These are phyloP conservation scores for Argyrosomus regius DNA, from an alignment of 2,797 vertebrate species.

Conservation along the genomic window DNA sequence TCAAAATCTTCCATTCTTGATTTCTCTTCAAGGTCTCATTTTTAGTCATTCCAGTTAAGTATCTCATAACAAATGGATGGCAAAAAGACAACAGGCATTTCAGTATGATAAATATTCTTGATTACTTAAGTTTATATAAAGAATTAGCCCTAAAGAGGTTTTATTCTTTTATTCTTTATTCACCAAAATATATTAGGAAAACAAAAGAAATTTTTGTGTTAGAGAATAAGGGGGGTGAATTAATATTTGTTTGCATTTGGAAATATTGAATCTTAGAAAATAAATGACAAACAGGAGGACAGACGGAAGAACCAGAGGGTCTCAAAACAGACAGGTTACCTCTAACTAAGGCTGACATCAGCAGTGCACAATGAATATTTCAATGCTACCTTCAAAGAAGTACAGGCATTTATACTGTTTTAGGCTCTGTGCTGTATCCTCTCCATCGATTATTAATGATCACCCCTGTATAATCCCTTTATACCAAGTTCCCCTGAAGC, in stretches of 20 bases:
- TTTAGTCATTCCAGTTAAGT: background rate
- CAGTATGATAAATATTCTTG: slow-evolving; percentile 6
- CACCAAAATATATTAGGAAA: background rate
- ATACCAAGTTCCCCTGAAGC: slow-evolving; percentile 59
- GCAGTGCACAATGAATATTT: slow-evolving; percentile 76
- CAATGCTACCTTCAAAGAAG: slow-evolving; percentile 65
- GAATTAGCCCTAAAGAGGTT: background rate
- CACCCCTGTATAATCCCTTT: slow-evolving; percentile 72
- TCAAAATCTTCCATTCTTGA: background rate
- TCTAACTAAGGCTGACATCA: slow-evolving; percentile 65
- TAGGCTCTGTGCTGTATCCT: slow-evolving; percentile 65
- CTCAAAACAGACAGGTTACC: slow-evolving; percentile 55
- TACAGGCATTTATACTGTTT: slow-evolving; percentile 74
- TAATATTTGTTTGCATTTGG: slow-evolving; percentile 9
- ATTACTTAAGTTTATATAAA: slow-evolving; percentile 7
- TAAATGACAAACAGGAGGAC: slow-evolving; percentile 10
- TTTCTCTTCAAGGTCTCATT: background rate
- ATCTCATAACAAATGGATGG: background rate
- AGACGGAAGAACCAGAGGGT: slow-evolving; percentile 19
- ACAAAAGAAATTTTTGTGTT: background rate
- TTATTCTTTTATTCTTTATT: background rate
- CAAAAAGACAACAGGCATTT: slow-evolving; percentile 7
- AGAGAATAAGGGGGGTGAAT: background rate
- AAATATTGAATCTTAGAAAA: slow-evolving; percentile 41
- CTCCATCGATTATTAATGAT: slow-evolving; percentile 80